These are phyloP conservation scores for Solenodon paradoxus DNA, from an alignment of 2,113 vertebrate genomes.

Conservation along the genomic window DNA sequence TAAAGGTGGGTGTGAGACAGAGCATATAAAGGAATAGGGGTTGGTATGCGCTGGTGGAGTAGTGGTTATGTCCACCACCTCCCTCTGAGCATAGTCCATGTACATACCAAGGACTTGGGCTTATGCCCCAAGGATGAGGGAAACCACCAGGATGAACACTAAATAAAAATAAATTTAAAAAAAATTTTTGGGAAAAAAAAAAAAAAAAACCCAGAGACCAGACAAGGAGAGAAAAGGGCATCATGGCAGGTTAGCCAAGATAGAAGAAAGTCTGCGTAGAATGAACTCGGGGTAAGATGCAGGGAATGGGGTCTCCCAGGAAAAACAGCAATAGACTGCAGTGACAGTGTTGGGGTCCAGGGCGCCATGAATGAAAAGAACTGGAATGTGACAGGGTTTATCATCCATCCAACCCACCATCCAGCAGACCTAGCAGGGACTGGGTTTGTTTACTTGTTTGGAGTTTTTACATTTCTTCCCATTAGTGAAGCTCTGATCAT, in stretches of 20 bases:
- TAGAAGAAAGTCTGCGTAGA: rapidly evolving
- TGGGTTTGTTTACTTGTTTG: not conserved
- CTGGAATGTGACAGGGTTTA: rapidly evolving
- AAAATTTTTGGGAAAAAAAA: too few species aligned
- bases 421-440: not conserved
- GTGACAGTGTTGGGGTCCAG: rapidly evolving
- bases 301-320: rapidly evolving
- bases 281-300: not conserved
- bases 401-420: not conserved
- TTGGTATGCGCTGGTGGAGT: too few species aligned
- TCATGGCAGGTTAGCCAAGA: not conserved
- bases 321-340: rapidly evolving
- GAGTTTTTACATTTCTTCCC: conserved; percentile 61
- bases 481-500: conserved; percentile 76
- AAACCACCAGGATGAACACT: too few species aligned
- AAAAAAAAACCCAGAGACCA: too few species aligned
- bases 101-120: too few species aligned
- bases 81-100: too few species aligned
- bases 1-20: not conserved
- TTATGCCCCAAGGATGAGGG: too few species aligned
- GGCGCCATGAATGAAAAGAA: not conserved
- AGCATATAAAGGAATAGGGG: not conserved
- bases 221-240: not conserved
- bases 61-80: too few species aligned
- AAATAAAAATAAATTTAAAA: too few species aligned